phyloP scores from a whole-genome alignment of 1,140 invertebrate genomes.

The Brachionus rubens region DNA sequence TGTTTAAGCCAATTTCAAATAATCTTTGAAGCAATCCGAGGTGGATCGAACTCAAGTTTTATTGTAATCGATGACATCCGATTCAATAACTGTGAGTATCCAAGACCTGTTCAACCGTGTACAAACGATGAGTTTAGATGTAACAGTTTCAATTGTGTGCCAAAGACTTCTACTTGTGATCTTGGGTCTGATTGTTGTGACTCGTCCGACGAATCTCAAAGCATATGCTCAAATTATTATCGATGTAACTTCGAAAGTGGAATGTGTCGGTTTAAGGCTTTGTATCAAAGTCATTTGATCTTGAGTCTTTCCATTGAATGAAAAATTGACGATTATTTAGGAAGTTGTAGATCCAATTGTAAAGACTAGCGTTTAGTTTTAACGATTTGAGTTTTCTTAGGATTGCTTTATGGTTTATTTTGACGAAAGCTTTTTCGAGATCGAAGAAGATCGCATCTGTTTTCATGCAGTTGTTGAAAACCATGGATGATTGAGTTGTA shows the following conservation, averaged over 20 bases:
- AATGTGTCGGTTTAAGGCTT: background rate
- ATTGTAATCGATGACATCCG: constrained; percentile 55
- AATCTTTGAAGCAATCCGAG: constrained; percentile 51
- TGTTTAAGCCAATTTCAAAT: constrained; percentile 54
- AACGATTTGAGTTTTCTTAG: constrained; percentile 8
- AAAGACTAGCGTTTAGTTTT: background rate
- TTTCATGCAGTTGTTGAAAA: background rate
- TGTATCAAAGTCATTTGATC: background rate
- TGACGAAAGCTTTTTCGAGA: constrained; percentile 30
- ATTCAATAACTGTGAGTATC: constrained; percentile 51
- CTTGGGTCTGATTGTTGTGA: constrained; percentile 53
- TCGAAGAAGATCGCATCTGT: constrained; percentile 6
- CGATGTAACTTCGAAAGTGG: constrained; percentile 26
- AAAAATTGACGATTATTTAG: background rate
- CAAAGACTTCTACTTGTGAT: constrained; percentile 51
- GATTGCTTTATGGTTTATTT: background rate
- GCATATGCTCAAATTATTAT: constrained; percentile 23
- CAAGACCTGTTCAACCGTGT: constrained; percentile 46
- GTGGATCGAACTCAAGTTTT: constrained; percentile 49
- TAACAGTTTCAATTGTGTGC: constrained; percentile 48
- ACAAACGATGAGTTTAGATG: background rate
- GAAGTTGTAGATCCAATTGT: background rate
- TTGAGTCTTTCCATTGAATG: background rate
- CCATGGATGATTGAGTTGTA: background rate
- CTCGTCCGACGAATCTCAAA: constrained; percentile 52